Evolutionary conservation across 2,888 invertebrate species (phyloP), one percentile per base, ranked within the genome.

Genomic region (Cerastoderma edule): DNA sequence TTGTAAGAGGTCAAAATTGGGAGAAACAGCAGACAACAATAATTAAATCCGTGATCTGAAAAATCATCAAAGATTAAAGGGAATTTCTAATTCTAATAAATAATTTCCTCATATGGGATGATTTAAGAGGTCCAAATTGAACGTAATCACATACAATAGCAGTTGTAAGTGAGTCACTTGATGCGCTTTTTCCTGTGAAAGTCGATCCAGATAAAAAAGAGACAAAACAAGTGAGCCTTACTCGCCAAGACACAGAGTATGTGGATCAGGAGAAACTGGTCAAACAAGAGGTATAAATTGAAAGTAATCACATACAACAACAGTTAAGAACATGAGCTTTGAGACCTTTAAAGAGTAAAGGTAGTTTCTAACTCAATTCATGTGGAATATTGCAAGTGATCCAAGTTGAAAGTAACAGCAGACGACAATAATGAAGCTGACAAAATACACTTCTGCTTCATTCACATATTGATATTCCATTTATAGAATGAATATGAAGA

Each of bases 31-130:
- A n/a, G n/a, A n/a, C n/a, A n/a, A n/a, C n/a, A n/a, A n/a, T n/a
- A n/a, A n/a, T n/a, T n/a, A n/a, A n/a, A n/a, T n/a, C 63, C 87
- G 88, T 65, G 92, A 92, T 78, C 83, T 90, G n/a, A 88, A 85
- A 67, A 92, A 92, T 74, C 87, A 92, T 19, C 86, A 88, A 65
- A 85, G 60, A 60, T 39, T 60, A 39, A 35, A 67, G 67, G 35
- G 27, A 35, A 32, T n/a, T n/a, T n/a, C n/a, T n/a, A n/a, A n/a
- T n/a, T 39, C 39, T 16, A 10, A 16, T 39, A 39, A 8, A 39
- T 39, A 39, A 39, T 39, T 13, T 39, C 16, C 16, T 13, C 39
- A 39, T 39, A 16, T 39, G 16, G 8, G 39, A 39, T 39, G 16
- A 16, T 8, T 39, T 16, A 39, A 10, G 8, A 39, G 8, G 39